Evolutionary conservation across 2,113 vertebrate species (phyloP).

Genomic region (Tor tambroides): DNA sequence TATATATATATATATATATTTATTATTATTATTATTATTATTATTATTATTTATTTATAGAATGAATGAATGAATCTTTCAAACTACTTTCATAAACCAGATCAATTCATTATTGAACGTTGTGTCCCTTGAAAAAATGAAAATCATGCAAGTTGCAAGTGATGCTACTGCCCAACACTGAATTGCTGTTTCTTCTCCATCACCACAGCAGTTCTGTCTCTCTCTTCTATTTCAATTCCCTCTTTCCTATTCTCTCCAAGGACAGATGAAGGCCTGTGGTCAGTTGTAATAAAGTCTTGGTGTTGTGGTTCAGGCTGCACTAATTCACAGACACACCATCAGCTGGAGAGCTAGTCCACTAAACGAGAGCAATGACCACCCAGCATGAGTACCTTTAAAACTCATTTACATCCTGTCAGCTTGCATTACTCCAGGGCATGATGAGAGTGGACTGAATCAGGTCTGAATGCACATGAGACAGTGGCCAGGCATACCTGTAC

Average conservation of each 20-base stretch:
- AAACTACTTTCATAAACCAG: neutral
- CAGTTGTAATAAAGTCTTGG: constrained; percentile 71
- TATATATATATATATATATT: no score
- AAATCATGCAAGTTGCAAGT: neutral
- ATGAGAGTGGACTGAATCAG: constrained; percentile 75
- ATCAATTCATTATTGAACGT: neutral
- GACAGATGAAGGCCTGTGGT: neutral
- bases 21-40: no score
- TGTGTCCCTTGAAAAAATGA: neutral
- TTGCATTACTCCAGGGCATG: constrained; percentile 83
- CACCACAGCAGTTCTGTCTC: neutral
- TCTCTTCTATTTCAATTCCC: neutral
- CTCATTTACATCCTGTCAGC: constrained; percentile 97
- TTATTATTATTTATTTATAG: no score
- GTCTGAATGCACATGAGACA: constrained; percentile 70
- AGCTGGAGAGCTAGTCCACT: constrained; percentile 85
- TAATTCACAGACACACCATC: constrained; percentile 83
- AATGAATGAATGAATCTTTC: neutral
- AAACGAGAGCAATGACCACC: constrained; percentile 96
- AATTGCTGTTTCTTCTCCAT: neutral
- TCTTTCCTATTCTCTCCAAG: neutral
- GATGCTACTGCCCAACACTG: neutral
- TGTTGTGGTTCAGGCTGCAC: constrained; percentile 77
- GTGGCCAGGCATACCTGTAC: constrained; percentile 72
- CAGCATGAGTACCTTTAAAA: constrained; percentile 90